A percentile compares a stretch with the other conserved stretches of the same genome.
phyloP scores from a whole-genome alignment of 1,140 invertebrate genomes.

The Mamestra configurata region DNA sequence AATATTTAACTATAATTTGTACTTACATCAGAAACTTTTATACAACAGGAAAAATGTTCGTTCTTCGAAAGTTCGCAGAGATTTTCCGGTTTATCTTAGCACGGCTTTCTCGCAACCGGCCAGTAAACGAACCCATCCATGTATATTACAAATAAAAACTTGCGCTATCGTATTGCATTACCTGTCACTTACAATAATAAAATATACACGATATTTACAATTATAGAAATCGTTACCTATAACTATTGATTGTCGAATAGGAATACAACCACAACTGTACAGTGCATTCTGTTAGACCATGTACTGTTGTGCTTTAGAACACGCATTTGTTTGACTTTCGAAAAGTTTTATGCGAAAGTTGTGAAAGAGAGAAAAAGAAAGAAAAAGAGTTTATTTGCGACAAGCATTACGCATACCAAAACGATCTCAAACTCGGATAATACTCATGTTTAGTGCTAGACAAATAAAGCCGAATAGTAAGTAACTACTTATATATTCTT shows the following conservation, averaged over 20 bases:
- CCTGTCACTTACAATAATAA: slow-evolving; percentile 62
- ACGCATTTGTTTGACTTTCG: neutral
- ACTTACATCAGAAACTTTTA: slow-evolving; percentile 22
- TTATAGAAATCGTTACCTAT: slow-evolving; percentile 57
- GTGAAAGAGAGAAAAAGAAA: too few species aligned
- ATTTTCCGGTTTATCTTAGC: too few species aligned
- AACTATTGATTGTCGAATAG: slow-evolving; percentile 62
- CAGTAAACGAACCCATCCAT: neutral
- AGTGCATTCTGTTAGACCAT: neutral
- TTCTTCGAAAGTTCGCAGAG: too few species aligned
- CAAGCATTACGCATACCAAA: too few species aligned
- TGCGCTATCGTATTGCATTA: slow-evolving; percentile 55
- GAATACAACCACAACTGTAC: slow-evolving; percentile 49
- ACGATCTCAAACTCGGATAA: too few species aligned
- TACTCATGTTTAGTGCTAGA: too few species aligned
- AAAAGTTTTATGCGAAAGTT: too few species aligned
- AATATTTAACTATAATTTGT: neutral
- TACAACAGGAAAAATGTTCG: neutral
- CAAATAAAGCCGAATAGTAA: too few species aligned
- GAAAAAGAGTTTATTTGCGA: too few species aligned
- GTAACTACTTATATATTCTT: too few species aligned
- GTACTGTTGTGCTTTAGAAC: neutral
- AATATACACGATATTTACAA: slow-evolving; percentile 77
- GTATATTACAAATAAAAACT: slow-evolving; percentile 29
- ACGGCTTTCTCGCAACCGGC: too few species aligned